These are phyloP conservation scores for Umimayanthus chanpuru DNA, from an alignment of 92 coral and sea anemone species.

Conservation along the genomic window DNA sequence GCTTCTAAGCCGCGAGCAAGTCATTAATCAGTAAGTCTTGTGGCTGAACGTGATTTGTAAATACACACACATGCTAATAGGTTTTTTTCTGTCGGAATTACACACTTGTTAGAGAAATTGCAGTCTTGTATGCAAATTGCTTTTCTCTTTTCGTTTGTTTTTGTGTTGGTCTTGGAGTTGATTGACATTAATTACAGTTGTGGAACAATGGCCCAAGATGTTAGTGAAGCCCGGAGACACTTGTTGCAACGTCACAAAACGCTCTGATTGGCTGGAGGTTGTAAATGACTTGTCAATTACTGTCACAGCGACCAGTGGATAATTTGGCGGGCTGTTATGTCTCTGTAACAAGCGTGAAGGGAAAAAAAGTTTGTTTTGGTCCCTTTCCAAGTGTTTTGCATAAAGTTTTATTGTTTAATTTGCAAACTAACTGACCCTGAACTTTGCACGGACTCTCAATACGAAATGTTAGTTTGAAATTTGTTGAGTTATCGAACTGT, in stretches of 20 bases:
- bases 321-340: not conserved
- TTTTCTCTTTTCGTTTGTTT: not conserved
- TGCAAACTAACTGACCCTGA: constrained; percentile 33
- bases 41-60: not conserved
- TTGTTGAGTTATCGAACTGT: constrained; percentile 24
- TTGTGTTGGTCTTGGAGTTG: not conserved
- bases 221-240: not conserved
- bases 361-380: not conserved
- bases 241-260: constrained; percentile 13
- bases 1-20: not conserved
- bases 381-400: not conserved
- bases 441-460: constrained; percentile 26
- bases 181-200: constrained; percentile 29
- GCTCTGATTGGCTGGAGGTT: constrained; percentile 24
- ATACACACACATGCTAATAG: constrained; percentile 14
- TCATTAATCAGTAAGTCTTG: not conserved
- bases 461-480: constrained; percentile 31
- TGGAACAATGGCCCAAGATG: constrained; percentile 18
- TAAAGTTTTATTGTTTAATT: constrained; percentile 8
- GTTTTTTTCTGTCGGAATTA: constrained; percentile 24
- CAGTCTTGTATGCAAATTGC: constrained; percentile 27
- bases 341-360: not conserved
- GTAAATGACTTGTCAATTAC: constrained; percentile 33
- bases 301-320: not conserved
- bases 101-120: constrained; percentile 27